Conservation (phyloP, 2,888 invertebrate genomes). For the Troides aeacus region DNA sequence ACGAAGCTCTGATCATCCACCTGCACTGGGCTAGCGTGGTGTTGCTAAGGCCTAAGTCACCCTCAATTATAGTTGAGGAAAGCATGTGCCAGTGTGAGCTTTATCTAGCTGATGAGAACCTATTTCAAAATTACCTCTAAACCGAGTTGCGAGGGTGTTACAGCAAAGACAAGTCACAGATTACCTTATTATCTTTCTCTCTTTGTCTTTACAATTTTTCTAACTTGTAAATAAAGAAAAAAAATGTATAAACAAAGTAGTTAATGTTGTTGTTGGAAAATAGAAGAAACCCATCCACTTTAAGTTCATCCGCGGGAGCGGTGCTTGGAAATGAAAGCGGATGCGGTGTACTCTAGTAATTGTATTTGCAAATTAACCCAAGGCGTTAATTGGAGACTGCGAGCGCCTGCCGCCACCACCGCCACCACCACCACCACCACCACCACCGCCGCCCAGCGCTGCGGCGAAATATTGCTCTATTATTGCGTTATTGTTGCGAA, state of each 20-base stretch:
- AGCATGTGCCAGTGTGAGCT: too few species aligned
- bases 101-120: too few species aligned
- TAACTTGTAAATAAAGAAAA: too few species aligned
- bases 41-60: too few species aligned
- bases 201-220: too few species aligned
- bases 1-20: too few species aligned
- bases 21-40: too few species aligned
- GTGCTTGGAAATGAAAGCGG: constrained; percentile 21
- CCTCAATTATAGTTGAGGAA: too few species aligned
- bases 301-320: constrained; percentile 15
- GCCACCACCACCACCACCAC: background rate
- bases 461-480: constrained; percentile 12
- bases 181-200: too few species aligned
- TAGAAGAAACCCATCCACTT: constrained; percentile 8
- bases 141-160: too few species aligned
- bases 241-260: constrained; percentile 2
- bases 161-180: too few species aligned
- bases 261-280: constrained; percentile 9
- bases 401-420: background rate
- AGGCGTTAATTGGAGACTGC: constrained; percentile 27
- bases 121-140: too few species aligned
- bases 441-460: background rate
- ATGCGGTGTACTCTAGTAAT: constrained; percentile 22
- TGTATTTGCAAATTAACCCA: constrained; percentile 29
- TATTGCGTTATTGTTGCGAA: constrained; percentile 11